Evolutionary conservation across 37 sponge, comb jelly and placozoan genomes (phyloP).

Genomic region (Halichondria panicea): DNA sequence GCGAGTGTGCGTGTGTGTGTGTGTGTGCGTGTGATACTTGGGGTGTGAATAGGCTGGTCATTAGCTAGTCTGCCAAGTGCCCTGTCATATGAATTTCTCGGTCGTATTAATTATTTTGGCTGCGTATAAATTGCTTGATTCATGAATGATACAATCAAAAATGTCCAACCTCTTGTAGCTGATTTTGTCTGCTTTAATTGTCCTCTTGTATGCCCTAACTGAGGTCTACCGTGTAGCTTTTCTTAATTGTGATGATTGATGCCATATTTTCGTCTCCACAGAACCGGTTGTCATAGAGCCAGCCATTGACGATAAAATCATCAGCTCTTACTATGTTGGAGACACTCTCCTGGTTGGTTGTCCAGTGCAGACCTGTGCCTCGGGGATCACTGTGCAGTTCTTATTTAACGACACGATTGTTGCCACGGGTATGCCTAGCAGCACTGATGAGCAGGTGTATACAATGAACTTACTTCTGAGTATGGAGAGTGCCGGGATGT

Average conservation of each 20-base stretch:
- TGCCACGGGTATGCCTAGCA: background rate
- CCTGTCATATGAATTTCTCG: background rate
- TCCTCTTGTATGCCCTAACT: too few species aligned
- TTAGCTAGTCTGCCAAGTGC: background rate
- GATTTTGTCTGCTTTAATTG: background rate
- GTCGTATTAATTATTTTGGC: background rate
- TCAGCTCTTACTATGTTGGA: background rate
- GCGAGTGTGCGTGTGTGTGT: slow-evolving; percentile 18
- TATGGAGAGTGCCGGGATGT: background rate
- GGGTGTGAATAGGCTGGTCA: background rate
- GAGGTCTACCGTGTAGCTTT: too few species aligned
- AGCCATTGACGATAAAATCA: background rate
- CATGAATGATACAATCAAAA: too few species aligned
- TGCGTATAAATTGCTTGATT: too few species aligned
- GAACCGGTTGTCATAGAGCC: background rate
- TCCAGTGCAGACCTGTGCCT: slow-evolving; percentile 11
- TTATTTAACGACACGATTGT: background rate
- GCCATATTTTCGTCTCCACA: background rate
- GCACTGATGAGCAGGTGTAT: background rate
- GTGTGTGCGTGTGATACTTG: too few species aligned
- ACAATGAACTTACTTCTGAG: background rate
- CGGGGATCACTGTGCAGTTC: background rate
- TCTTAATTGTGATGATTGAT: background rate
- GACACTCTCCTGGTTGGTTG: background rate
- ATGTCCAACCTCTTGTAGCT: too few species aligned